Percentiles rank a stretch among this genome's conserved stretches.
Evolutionary conservation across 2,113 vertebrate genomes (phyloP).

Genomic region (Arizona elegans): DNA sequence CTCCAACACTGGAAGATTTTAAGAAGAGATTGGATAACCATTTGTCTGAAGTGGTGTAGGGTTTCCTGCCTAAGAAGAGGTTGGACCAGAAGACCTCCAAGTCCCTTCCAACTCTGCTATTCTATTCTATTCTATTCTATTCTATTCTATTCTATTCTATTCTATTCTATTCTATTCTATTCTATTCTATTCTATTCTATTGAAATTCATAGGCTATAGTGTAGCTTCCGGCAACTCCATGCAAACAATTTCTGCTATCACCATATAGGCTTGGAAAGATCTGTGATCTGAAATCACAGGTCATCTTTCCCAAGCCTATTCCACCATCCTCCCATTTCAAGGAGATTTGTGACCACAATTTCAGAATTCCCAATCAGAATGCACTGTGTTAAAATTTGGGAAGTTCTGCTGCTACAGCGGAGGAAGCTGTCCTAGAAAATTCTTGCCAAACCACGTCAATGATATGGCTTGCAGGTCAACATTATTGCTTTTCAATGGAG

Average conservation of each 20-base stretch:
- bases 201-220: background rate
- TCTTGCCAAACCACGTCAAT: background rate
- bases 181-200: too few species aligned
- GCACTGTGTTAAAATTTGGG: background rate
- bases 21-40: too few species aligned
- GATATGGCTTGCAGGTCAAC: background rate
- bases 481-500: background rate
- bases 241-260: background rate
- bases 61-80: too few species aligned
- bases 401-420: background rate
- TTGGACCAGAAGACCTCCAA: too few species aligned
- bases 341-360: background rate
- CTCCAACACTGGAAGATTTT: too few species aligned
- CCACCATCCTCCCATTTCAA: background rate
- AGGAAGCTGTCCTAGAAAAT: background rate
- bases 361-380: background rate
- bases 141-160: too few species aligned
- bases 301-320: background rate
- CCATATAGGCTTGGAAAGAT: background rate
- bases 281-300: background rate
- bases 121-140: too few species aligned
- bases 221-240: background rate
- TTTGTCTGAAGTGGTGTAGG: too few species aligned
- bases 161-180: too few species aligned
- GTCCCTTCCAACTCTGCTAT: too few species aligned